These are phyloP conservation scores for Pocillopora meandrina DNA, from an alignment of 92 coral and sea anemone species.

Conservation along the genomic window DNA sequence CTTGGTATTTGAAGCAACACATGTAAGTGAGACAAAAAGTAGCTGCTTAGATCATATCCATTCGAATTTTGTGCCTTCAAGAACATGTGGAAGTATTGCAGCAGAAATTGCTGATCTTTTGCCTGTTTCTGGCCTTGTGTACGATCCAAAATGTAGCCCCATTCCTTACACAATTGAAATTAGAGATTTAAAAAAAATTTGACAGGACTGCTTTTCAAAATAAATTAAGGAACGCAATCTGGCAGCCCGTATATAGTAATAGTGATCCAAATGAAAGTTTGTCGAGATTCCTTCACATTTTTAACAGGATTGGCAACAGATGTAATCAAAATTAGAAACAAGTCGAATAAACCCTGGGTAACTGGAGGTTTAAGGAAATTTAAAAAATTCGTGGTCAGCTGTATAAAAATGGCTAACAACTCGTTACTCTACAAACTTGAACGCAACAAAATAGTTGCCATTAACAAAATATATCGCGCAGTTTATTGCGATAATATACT, in stretches of 20 bases:
- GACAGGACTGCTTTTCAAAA: constrained; percentile 13
- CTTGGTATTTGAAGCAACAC: constrained; percentile 40
- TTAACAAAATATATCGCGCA: background rate
- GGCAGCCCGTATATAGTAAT: background rate
- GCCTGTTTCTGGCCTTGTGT: background rate
- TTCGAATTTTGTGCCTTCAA: constrained; percentile 38
- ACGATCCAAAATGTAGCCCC: background rate
- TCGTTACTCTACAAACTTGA: background rate
- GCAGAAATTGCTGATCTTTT: constrained; percentile 44
- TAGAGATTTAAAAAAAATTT: constrained; percentile 24
- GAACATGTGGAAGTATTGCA: constrained; percentile 55
- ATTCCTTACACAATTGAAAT: background rate
- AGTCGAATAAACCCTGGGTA: background rate
- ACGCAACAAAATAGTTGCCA: background rate
- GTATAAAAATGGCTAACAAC: background rate
- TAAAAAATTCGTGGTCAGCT: background rate
- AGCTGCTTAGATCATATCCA: constrained; percentile 44
- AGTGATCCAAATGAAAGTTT: background rate
- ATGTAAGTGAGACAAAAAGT: constrained; percentile 36
- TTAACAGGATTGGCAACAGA: background rate
- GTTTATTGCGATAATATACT: background rate
- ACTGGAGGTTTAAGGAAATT: background rate
- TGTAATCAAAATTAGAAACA: too few species aligned
- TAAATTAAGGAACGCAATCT: background rate
- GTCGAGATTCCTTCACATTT: background rate